These are phyloP conservation scores for Myripristis jacobus DNA, from an alignment of 2,797 vertebrate species.

Conservation along the genomic window DNA sequence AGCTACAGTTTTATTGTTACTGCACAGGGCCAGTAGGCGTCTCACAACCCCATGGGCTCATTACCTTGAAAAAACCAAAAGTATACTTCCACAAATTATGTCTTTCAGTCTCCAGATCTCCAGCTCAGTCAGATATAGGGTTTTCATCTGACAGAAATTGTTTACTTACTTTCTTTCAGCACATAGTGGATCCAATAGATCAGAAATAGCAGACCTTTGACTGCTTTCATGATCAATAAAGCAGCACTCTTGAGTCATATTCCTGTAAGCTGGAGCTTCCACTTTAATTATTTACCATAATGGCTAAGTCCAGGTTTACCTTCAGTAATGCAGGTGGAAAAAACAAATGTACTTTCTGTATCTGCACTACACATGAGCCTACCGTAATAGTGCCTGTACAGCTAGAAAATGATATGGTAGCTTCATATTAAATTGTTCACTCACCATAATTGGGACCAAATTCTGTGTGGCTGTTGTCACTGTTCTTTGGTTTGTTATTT, in stretches of 20 bases:
- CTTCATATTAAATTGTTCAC: not conserved
- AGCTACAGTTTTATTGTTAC: too few relatives aligned
- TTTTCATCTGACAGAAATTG: not conserved
- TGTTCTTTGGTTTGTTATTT: not conserved
- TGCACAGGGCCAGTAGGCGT: too few relatives aligned
- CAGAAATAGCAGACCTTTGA: slow-evolving; percentile 7
- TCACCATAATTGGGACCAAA: not conserved
- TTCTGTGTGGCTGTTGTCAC: not conserved
- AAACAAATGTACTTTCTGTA: not conserved
- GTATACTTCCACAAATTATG: too few relatives aligned
- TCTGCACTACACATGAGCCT: too few relatives aligned
- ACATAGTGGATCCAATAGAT: slow-evolving; percentile 12
- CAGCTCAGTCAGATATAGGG: too few relatives aligned
- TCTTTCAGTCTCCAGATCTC: too few relatives aligned
- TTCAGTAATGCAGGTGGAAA: slow-evolving; percentile 14
- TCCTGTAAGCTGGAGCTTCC: slow-evolving; percentile 36
- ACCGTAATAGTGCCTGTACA: not conserved
- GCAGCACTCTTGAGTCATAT: slow-evolving; percentile 23
- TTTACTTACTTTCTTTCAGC: not conserved
- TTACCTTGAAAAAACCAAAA: too few relatives aligned
- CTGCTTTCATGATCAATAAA: slow-evolving; percentile 46
- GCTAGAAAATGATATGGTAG: not conserved
- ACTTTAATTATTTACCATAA: slow-evolving; percentile 40
- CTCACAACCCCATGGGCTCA: too few relatives aligned
- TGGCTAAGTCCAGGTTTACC: slow-evolving; percentile 13